Evolutionary conservation across 2,888 invertebrate species (phyloP).

Genomic region (Drosophila birchii): DNA sequence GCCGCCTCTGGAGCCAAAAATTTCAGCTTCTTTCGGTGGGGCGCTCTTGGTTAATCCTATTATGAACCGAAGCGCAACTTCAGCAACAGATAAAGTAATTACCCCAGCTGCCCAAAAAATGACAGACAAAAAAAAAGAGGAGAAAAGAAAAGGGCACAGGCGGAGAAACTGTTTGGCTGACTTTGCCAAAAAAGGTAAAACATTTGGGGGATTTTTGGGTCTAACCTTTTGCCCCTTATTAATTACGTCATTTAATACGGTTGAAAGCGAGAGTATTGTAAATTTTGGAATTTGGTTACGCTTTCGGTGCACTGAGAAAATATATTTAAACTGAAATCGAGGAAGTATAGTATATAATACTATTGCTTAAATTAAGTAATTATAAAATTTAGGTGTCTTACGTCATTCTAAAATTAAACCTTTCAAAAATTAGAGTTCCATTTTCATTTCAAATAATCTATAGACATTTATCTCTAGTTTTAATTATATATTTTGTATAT

Average conservation of each 20-base stretch:
- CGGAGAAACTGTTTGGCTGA: slow-evolving; percentile 60
- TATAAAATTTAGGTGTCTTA: too few species aligned
- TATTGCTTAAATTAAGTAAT: neutral
- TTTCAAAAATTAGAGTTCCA: neutral
- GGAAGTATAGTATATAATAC: too few species aligned
- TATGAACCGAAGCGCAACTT: slow-evolving; percentile 74
- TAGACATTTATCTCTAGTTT: neutral
- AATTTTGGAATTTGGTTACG: neutral
- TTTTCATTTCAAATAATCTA: neutral
- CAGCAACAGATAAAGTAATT: slow-evolving; percentile 80
- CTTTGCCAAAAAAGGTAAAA: slow-evolving; percentile 63
- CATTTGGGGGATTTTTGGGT: slow-evolving; percentile 49
- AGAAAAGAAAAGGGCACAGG: slow-evolving; percentile 12
- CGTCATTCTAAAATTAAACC: neutral
- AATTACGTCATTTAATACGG: slow-evolving; percentile 46
- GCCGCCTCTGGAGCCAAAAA: slow-evolving; percentile 28
- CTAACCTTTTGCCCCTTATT: slow-evolving; percentile 56
- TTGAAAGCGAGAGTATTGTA: slow-evolving; percentile 23
- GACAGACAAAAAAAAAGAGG: slow-evolving; percentile 2
- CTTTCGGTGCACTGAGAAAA: neutral
- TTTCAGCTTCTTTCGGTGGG: slow-evolving; percentile 36
- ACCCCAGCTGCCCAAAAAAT: slow-evolving; percentile 53
- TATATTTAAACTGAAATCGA: neutral
- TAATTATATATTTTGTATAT: neutral
- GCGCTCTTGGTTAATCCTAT: slow-evolving; percentile 69